Base-by-base conservation (phyloP, 2,797 vertebrate species). In the Dromococcyx pavoninus region DNA sequence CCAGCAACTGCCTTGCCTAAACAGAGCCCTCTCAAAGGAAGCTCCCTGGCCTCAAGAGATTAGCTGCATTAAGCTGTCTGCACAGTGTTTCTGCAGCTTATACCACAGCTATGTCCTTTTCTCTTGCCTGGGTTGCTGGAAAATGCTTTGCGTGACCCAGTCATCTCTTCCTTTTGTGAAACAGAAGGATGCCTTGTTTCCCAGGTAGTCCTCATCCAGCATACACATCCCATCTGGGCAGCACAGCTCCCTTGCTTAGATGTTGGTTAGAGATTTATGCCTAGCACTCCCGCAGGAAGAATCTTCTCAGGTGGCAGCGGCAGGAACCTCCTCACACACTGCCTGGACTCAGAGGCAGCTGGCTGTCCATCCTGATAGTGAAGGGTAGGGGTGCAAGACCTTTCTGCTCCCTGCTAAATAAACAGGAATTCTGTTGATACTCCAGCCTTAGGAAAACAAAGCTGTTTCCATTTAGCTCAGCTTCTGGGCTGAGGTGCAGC, bases 391-490 rank as follows among this genome's bases (percentile, higher is more conserved):
- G 83, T 14, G 7, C 33, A 78, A 92, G 39, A 46, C 56, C 86
- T 73, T 88, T 60, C 83, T 53, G 64, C 39, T 92, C 61, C 56
- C 46, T 78, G 28, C 72, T 79, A 96, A 91, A 95, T 84, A 78
- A 96, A 74, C 71, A 93, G 37, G 57, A 92, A 92, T 94, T 94
- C 86, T 79, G 89, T 74, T 77, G 88, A 83, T 95, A 77, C 46
- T 95, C 86, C 77, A 92, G 88, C 57, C 65, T 91, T 93, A 88
- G 73, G 66, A 94, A 95, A 97, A 96, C 83, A 95, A 94, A 97
- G 95, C 74, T 89, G 88, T 97, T 93, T 93, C 86, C 90, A 89
- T 94, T 95, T 94, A 94, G 73, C 92, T 91, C 9, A 2, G 84
- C 86, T 96, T 95, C 41, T 64, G 71, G 84, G 86, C 60, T n/a